Evolutionary conservation across 2,888 invertebrate genomes (phyloP), one percentile per base, ranked within the genome.

Genomic region (Apotomis betuletana): DNA sequence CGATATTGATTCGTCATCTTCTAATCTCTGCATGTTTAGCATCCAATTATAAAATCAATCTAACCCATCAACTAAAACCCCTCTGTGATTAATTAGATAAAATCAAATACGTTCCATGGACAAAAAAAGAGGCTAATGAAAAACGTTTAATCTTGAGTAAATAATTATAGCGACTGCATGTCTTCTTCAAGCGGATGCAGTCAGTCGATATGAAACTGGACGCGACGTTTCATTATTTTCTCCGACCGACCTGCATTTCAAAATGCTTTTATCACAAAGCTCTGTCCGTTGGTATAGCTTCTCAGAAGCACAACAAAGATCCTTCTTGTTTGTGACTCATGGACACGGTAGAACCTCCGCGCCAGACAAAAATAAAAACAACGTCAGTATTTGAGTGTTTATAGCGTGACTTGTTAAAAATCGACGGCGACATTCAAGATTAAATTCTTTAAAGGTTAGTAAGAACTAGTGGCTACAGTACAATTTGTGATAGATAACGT

Each of bases 291-390:
- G 85, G 63, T 54, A 59, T 58, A 83, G 86, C 83, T 93, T 93
- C 92, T 89, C 84, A 85, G 92, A 93, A 93, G 85, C 85, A 87
- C 84, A 91, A 93, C 92, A 92, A 93, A 92, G 93, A 91, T 93
- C 91, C 90, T 89, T 87, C 87, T 80, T 79, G 85, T 86, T 83
- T 83, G 86, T 92, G 92, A 92, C 83, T 92, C 92, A 92, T 84
- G 79, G 55, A 78, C 77, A 78, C 80, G 77, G 80, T 80, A 83
- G 79, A 87, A 79, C 85, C 87, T 88, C 80, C 81, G 76, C 82
- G 84, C 87, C 90, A 89, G 87, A 87, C 86, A 85, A 83, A 83
- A 83, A 75, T 80, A 83, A 82, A 80, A 76, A 77, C 79, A 78
- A 76, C 75, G 46, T 69, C 67, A 60, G 73, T 71, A 74, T 75